These are phyloP conservation scores for Euura saliciscinereae DNA, from an alignment of 1,140 invertebrate species.

Conservation along the genomic window DNA sequence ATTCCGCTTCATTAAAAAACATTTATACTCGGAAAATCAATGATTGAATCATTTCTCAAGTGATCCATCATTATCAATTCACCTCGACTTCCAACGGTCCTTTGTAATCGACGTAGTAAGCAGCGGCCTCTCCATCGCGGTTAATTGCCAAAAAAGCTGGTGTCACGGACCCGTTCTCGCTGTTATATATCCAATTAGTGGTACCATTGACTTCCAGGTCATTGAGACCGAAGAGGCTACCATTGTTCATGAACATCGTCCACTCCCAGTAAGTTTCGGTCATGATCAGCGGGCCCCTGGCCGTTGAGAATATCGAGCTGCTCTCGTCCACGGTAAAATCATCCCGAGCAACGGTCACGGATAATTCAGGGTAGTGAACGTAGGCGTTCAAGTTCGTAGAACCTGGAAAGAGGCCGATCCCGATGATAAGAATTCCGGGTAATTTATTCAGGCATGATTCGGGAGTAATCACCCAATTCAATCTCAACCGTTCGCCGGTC, in stretches of 20 bases:
- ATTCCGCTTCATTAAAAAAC: too few species aligned
- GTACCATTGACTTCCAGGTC: conserved; percentile 31
- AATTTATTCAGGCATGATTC: too few species aligned
- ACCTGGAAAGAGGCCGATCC: too few species aligned
- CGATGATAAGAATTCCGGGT: too few species aligned
- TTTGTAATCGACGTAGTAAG: conserved; percentile 27
- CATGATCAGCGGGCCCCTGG: conserved; percentile 49
- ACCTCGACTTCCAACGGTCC: conserved; percentile 41
- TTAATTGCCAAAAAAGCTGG: conserved; percentile 32
- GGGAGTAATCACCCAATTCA: not conserved
- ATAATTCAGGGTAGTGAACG: conserved; percentile 22
- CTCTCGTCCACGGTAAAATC: conserved; percentile 1
- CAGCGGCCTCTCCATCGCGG: conserved; percentile 17
- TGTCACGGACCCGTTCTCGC: conserved; percentile 23
- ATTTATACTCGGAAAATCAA: too few species aligned
- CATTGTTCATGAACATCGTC: conserved; percentile 40
- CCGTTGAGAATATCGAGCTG: conserved; percentile 43
- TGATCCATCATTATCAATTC: not conserved
- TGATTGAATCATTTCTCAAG: not conserved
- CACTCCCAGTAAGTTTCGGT: conserved; percentile 56
- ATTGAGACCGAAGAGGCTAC: conserved; percentile 33
- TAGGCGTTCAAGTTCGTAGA: not conserved
- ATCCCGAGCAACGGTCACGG: conserved; percentile 13
- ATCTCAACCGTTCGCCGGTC: not conserved
- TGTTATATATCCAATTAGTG: conserved; percentile 39